Conservation (phyloP, 2,797 vertebrate genomes). For the Anomalospiza imberbis region DNA sequence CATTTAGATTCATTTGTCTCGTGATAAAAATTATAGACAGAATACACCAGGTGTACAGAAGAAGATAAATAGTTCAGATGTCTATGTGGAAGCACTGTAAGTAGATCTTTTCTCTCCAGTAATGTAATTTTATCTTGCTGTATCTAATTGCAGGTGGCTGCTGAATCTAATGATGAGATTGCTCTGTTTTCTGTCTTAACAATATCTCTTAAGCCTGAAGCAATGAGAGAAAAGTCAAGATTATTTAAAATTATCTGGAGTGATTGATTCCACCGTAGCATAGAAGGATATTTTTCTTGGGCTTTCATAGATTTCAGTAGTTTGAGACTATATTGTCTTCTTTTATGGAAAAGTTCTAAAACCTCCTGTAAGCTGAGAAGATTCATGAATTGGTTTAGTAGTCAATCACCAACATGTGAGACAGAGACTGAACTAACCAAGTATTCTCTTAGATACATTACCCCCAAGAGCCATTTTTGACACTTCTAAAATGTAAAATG, state of each 20-base stretch:
- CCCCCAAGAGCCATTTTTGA: neutral
- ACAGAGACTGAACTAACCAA: neutral
- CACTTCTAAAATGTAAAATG: neutral
- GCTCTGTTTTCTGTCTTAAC: slow-evolving; percentile 1
- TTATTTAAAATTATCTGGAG: neutral
- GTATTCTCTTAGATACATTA: neutral
- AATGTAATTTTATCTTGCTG: slow-evolving; percentile 54
- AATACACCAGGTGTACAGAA: neutral
- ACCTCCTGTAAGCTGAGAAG: neutral
- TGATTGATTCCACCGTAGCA: neutral
- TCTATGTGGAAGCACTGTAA: slow-evolving; percentile 25
- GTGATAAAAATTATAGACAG: neutral
- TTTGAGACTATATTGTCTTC: neutral
- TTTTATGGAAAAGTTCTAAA: neutral
- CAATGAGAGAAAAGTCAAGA: neutral
- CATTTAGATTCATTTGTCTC: neutral
- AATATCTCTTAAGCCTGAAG: neutral
- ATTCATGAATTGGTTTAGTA: neutral
- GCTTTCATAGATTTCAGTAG: neutral
- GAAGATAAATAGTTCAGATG: slow-evolving; percentile 31
- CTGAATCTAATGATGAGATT: slow-evolving; percentile 23
- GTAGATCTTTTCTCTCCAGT: slow-evolving; percentile 39
- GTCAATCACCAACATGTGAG: neutral
- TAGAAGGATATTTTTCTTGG: neutral
- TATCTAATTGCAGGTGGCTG: slow-evolving; percentile 36